phyloP scores from a whole-genome alignment of 2,113 vertebrate genomes.

The Dolichallabes microphthalmus region DNA sequence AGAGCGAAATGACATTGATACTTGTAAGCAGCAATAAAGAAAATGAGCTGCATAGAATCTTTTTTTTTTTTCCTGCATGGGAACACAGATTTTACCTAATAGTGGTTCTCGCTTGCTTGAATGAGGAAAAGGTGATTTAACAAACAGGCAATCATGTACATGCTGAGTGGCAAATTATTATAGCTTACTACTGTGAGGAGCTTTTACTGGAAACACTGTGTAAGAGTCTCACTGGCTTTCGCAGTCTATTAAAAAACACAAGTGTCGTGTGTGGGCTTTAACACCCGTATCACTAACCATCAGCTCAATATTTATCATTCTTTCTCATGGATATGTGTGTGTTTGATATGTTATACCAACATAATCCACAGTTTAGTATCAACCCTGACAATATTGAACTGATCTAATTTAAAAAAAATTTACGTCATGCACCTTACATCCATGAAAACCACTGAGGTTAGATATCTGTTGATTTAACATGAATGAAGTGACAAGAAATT shows the following conservation, averaged over 20 bases:
- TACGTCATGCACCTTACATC: background rate
- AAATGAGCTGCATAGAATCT: slow-evolving; percentile 23
- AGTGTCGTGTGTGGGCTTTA: background rate
- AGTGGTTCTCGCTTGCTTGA: background rate
- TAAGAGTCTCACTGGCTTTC: background rate
- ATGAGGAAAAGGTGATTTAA: slow-evolving; percentile 4
- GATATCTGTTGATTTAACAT: background rate
- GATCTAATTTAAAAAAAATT: too few species aligned
- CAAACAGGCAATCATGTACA: slow-evolving; percentile 9
- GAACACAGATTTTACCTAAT: slow-evolving; percentile 21
- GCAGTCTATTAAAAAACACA: background rate
- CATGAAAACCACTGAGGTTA: background rate
- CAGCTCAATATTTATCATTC: background rate
- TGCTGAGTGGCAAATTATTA: slow-evolving; percentile 17
- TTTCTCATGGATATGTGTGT: background rate
- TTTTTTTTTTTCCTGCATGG: background rate
- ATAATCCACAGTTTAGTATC: background rate
- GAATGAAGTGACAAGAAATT: background rate
- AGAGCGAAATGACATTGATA: slow-evolving; percentile 34
- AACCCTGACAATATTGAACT: background rate
- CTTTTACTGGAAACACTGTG: background rate
- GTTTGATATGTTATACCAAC: background rate
- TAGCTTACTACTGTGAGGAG: background rate
- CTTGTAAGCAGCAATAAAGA: slow-evolving; percentile 28
- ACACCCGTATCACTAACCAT: background rate